Base-by-base conservation (phyloP, 1,140 invertebrate species). In the Philopotamus ludificatus region DNA sequence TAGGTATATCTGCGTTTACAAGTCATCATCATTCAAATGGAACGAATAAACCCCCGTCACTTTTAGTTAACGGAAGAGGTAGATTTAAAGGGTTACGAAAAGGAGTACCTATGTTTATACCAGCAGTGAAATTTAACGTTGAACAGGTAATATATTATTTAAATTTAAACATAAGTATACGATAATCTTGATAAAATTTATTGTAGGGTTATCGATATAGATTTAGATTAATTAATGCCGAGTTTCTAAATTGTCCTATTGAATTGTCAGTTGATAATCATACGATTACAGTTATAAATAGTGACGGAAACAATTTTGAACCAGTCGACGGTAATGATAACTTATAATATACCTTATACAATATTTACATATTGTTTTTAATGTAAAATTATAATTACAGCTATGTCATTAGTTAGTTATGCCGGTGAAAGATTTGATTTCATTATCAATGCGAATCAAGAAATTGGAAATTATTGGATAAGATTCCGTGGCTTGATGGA, bases 341-440 rank as follows among this genome's bases (percentile, higher is more conserved):
- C n/a, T n/a, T n/a, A n/a, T n/a, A n/a, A n/a, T 47, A 39, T 39
- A 39, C 34, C n/a, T 8, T 39, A n/a, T 49, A 10, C 18, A 49
- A 8, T 8, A 8, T 39, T 8, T 49, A 18, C n/a, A 3, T 4
- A 16, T 49, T 49, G 18, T 41, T 25, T 39, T 39, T n/a, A 39
- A 8, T 8, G n/a, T n/a, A n/a, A n/a, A n/a, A n/a, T n/a, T n/a
- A n/a, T n/a, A 73, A n/a, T 79, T 79, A 28, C 74, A 89, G 91
- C 87, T 9, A 84, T 87, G 63, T 91, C 90, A 0, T 77, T 94
- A 39, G 89, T 94, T 0, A 89, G 87, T 20, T 93, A 93, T 73
- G 89, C 92, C 0, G 94, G 93, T 0, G 94, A 95, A 75, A 78
- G 93, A 53, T 95, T 89, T 73, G 93, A 95, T 73, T 91, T 97